Base-by-base conservation (phyloP, 2,113 vertebrate species). In the Agapornis roseicollis region DNA sequence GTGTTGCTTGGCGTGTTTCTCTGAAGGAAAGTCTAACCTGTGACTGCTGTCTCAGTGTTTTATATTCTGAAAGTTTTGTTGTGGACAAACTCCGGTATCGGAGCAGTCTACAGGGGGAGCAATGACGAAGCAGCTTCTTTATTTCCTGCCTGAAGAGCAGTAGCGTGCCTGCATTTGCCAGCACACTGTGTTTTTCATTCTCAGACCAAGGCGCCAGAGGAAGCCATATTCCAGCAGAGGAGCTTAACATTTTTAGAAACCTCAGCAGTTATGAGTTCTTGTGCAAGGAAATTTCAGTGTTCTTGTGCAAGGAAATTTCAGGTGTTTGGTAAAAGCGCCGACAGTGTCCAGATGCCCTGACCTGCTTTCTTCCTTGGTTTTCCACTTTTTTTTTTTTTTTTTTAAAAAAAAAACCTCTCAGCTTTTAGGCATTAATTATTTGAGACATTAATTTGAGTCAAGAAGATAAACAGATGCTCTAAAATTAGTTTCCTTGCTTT, bases 221-320 rank as follows among this genome's bases (percentile, higher is more conserved):
- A 93, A 86, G 90, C 92, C 92, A 93, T 95, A 52, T 90, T 96
- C 92, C 92, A 90, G 72, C 14, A 77, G 61, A n/a, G 0, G 1
- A 58, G 35, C 41, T 20, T 49, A 66, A 41, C 33, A 2, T 15
- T 71, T 93, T 82, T 29, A 79, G 71, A 89, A 60, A 80, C 29
- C 55, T 73, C 60, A 47, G 33, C 55, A 60, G 55, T 33, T 31
- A 17, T 4, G 41, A 11, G 16, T 46, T 78, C 25, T 76, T 39
- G 47, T n/a, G 31, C 29, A 87, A 76, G 47, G 24, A n/a, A 60
- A 13, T 49, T 47, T 28, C n/a, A 25, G 28, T 27, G 49, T 64
- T 55, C 41, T n/a, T n/a, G 52, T 24, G 63, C 39, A 85, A 92
- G 31, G 49, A 64, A 79, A 78, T 79, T 71, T 86, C 44, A 61